Conservation (phyloP, 2,113 vertebrate genomes). For the Tetrao urogallus region DNA sequence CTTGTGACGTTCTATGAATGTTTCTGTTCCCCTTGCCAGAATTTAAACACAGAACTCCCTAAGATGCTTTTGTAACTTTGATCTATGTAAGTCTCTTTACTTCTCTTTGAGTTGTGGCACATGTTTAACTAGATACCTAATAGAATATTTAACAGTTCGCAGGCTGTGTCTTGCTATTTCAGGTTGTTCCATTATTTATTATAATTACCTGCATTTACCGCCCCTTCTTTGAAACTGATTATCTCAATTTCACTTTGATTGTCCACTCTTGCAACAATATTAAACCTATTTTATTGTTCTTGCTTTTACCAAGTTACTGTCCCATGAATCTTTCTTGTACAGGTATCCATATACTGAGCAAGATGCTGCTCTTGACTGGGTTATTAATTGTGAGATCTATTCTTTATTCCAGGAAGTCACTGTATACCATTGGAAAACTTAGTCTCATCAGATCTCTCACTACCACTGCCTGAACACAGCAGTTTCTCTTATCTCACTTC, state of each 20-base stretch:
- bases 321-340: not conserved
- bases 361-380: not conserved
- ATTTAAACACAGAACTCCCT: not conserved
- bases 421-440: not conserved
- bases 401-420: not conserved
- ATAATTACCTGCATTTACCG: not conserved
- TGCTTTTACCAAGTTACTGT: not conserved
- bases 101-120: not conserved
- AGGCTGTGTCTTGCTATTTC: not conserved
- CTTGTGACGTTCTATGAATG: not conserved
- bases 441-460: not conserved
- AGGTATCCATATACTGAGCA: not conserved
- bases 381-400: not conserved
- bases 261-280: not conserved
- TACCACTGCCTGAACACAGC: not conserved
- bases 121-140: not conserved
- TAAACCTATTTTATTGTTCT: not conserved
- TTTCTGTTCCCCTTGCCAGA: not conserved
- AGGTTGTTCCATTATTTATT: not conserved
- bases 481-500: not conserved
- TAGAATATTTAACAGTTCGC: not conserved
- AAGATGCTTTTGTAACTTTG: not conserved
- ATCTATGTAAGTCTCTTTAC: not conserved
- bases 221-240: not conserved
- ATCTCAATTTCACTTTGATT: not conserved